These are phyloP conservation scores for Micronycteris hirsuta DNA, from an alignment of 2,113 vertebrate genomes.

Conservation along the genomic window DNA sequence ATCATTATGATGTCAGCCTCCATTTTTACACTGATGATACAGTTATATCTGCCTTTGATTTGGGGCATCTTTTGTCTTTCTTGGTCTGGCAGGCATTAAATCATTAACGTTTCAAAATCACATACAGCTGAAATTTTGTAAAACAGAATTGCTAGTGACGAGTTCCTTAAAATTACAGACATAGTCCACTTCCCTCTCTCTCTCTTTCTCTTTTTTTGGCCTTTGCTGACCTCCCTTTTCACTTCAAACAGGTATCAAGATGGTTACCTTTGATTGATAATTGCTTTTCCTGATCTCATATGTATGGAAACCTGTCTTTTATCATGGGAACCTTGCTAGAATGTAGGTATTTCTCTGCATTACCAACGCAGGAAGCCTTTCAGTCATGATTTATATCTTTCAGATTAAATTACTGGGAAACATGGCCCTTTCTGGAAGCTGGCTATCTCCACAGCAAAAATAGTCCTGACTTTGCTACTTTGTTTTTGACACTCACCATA, in stretches of 20 bases:
- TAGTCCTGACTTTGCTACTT: constrained; percentile 12
- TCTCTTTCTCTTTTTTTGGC: neutral
- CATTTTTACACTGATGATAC: constrained; percentile 65
- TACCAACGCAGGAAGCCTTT: constrained; percentile 47
- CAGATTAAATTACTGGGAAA: constrained; percentile 59
- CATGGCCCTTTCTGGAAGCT: constrained; percentile 45
- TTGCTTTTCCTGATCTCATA: constrained; percentile 59
- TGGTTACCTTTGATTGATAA: constrained; percentile 60
- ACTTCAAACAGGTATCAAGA: constrained; percentile 56
- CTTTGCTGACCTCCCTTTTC: constrained; percentile 52
- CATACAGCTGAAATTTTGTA: constrained; percentile 47
- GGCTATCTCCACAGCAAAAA: constrained; percentile 43
- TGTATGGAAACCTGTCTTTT: constrained; percentile 65
- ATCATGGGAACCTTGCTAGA: constrained; percentile 53
- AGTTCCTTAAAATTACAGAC: constrained; percentile 51
- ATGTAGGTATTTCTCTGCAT: constrained; percentile 59
- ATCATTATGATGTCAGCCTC: constrained; percentile 65
- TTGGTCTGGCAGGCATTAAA: constrained; percentile 65
- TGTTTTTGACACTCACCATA: neutral
- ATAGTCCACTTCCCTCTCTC: constrained; percentile 23
- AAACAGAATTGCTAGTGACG: constrained; percentile 46
- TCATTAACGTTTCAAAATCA: constrained; percentile 72
- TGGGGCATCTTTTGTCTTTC: constrained; percentile 53
- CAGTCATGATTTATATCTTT: constrained; percentile 56
- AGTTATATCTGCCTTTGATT: constrained; percentile 70